Evolutionary conservation across 1,140 invertebrate genomes (phyloP).

Genomic region (Drosophila repletoides): DNA sequence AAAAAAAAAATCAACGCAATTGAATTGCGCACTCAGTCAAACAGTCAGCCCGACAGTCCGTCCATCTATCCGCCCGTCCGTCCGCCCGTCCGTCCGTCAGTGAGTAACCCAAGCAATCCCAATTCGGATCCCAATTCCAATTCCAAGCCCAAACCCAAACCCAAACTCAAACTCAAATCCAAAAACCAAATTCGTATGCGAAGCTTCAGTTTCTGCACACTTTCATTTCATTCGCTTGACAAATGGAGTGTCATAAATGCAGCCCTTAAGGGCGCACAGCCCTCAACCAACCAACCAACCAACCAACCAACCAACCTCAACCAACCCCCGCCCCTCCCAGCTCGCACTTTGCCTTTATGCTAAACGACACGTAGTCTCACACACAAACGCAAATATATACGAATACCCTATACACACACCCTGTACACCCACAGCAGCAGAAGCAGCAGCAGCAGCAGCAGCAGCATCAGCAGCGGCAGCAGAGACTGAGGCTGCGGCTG

Average conservation of each 20-base stretch:
- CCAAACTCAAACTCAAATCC: slow-evolving; percentile 37
- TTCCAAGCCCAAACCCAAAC: slow-evolving; percentile 37
- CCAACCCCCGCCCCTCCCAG: slow-evolving; percentile 8
- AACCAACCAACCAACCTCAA: not conserved
- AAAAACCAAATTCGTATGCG: slow-evolving; percentile 41
- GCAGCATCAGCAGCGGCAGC: no score
- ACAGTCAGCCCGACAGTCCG: slow-evolving; percentile 5
- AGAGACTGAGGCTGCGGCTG: slow-evolving; percentile 39
- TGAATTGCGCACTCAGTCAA: slow-evolving; percentile 71
- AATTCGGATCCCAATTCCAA: slow-evolving; percentile 25
- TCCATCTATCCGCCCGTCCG: not conserved
- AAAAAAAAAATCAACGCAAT: slow-evolving; percentile 64
- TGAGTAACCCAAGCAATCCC: slow-evolving; percentile 42
- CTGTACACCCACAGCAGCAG: slow-evolving; percentile 31
- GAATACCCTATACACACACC: not conserved
- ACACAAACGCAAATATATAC: not conserved
- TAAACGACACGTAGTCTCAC: slow-evolving; percentile 68
- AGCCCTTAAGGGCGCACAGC: slow-evolving; percentile 70
- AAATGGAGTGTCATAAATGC: slow-evolving; percentile 81
- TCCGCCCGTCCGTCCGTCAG: slow-evolving; percentile 7
- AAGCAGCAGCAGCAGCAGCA: no score
- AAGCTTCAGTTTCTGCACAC: slow-evolving; percentile 55
- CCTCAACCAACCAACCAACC: not conserved
- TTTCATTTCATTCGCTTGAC: slow-evolving; percentile 74
- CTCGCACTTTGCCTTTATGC: slow-evolving; percentile 63